Base-by-base conservation (phyloP, 2,113 vertebrate species). In the Poeciliopsis occidentalis region DNA sequence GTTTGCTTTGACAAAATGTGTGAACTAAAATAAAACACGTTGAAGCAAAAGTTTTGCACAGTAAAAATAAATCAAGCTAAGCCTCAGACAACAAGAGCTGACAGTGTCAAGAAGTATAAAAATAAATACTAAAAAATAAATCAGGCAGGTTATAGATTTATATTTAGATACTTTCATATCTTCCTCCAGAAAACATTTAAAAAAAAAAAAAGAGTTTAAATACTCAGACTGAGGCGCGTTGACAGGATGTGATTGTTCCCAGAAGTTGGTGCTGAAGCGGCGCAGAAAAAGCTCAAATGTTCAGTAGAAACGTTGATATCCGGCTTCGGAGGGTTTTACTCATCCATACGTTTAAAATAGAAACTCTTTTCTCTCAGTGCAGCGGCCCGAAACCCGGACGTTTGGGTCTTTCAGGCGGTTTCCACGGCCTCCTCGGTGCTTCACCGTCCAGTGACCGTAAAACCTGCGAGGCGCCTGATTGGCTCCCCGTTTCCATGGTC, bases 321-420 rank as follows among this genome's bases (percentile, higher is more conserved):
- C 77, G 88, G 91, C 84, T 86, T 77, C 77, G 74, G 85, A 90
- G 78, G 85, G 89, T 85, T 91, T 81, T 91, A 85, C 88, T 88
- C 83, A 85, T 90, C 78, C 81, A 86, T 90, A 86, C 34, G 44
- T 92, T 94, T 94, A 95, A 95, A 95, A 95, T 94, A 94, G 87
- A 94, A 71, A 75, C 64, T 82, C 80, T 69, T 82, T 87, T 84
- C 70, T 81, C 51, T n/a, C 51, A 57, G 51, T 57, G 51, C 51
- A n/a, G 51, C 51, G 3, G 19, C 51, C 51, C 10, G 51, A 1
- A 10, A 3, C 8, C 17, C 51, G 24, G 51, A 57, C 2, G 22
- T 57, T 57, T 57, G 51, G 17, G 51, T 29, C 57, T 61, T 64
- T 54, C 61, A 68, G 73, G 32, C 54, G 41, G 63, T 24, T n/a